phyloP scores from a whole-genome alignment of 2,113 vertebrate genomes.

The Tichodroma muraria region DNA sequence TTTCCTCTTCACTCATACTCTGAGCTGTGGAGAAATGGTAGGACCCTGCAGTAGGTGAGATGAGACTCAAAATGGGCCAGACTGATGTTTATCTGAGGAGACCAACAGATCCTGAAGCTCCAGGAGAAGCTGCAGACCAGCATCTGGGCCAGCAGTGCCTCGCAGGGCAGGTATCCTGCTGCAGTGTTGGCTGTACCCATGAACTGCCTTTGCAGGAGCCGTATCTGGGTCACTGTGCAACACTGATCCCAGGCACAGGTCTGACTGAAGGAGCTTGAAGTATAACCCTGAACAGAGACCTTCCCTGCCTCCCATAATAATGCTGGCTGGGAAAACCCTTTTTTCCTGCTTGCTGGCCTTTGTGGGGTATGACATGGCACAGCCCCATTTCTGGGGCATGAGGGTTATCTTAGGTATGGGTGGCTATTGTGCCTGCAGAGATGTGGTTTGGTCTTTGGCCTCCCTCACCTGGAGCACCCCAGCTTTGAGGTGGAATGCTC shows the following conservation, averaged over 20 bases:
- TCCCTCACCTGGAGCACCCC: not conserved
- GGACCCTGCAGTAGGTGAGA: not conserved
- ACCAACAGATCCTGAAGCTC: not conserved
- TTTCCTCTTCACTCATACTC: not conserved
- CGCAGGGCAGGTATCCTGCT: not conserved
- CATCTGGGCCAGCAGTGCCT: not conserved
- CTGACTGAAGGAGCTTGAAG: not conserved
- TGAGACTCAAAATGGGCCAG: not conserved
- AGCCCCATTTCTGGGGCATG: not conserved
- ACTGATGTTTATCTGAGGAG: not conserved
- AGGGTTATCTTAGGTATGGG: not conserved
- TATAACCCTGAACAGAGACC: not conserved
- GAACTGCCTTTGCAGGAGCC: not conserved
- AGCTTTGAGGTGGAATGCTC: not conserved
- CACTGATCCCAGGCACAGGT: not conserved
- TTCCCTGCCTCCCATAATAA: not conserved
- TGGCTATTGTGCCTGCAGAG: not conserved
- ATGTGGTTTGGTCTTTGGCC: not conserved
- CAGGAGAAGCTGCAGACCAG: not conserved
- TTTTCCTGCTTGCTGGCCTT: not conserved
- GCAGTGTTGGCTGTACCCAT: not conserved
- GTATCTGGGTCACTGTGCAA: not conserved
- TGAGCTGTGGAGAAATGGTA: not conserved
- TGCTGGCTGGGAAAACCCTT: not conserved
- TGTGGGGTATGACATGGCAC: not conserved